Conservation (phyloP, 2,113 vertebrate species). For the Phalacrocorax aristotelis region DNA sequence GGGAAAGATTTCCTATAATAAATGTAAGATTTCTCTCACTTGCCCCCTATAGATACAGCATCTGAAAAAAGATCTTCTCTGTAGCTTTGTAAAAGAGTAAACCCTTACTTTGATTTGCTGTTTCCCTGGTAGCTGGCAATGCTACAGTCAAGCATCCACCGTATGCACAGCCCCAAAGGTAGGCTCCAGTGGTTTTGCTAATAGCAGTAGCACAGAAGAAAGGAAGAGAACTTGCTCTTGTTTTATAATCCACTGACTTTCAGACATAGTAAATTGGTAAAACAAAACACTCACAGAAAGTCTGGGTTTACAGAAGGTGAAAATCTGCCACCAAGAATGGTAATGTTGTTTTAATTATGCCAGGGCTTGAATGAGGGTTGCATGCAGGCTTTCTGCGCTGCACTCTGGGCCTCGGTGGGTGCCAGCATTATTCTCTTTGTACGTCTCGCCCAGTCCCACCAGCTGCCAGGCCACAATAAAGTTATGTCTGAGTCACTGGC, state of each 20-base stretch:
- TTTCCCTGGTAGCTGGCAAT: background rate
- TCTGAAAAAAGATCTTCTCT: background rate
- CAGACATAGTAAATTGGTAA: constrained; percentile 8
- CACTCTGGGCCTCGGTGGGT: constrained; percentile 1
- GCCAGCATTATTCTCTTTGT: constrained; percentile 61
- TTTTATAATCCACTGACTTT: constrained; percentile 5
- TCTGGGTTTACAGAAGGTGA: constrained; percentile 34
- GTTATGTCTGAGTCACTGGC: constrained; percentile 80
- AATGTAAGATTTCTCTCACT: background rate
- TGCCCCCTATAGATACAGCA: background rate
- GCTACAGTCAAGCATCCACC: background rate
- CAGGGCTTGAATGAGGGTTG: constrained; percentile 45
- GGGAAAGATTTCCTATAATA: background rate
- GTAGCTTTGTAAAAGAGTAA: background rate
- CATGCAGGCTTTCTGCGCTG: constrained; percentile 54
- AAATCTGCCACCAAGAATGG: constrained; percentile 45
- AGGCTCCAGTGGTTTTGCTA: background rate
- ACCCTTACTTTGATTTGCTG: background rate
- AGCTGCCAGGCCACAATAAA: constrained; percentile 77
- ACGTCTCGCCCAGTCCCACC: constrained; percentile 65
- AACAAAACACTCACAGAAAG: constrained; percentile 40
- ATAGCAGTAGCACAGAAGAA: background rate
- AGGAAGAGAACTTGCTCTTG: background rate
- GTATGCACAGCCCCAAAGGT: background rate
- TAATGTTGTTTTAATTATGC: constrained; percentile 78